These are phyloP conservation scores for Idaea straminata DNA, from an alignment of 2,888 invertebrate species.

Conservation along the genomic window DNA sequence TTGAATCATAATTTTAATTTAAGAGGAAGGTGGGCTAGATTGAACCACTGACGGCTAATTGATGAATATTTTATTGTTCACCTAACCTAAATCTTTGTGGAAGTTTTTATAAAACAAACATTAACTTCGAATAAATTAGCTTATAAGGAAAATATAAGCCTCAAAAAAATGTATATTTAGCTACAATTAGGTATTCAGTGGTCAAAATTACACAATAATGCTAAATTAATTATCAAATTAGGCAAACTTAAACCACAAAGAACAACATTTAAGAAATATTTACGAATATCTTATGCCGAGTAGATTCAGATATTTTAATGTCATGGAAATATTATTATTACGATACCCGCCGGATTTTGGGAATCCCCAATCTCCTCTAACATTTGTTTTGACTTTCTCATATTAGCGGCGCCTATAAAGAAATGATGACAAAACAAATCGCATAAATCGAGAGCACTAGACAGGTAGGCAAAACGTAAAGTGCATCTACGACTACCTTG, in stretches of 20 bases:
- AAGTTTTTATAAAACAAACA: conserved; percentile 8
- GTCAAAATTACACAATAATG: not conserved
- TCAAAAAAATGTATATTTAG: not conserved
- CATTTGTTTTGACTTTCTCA: conserved; percentile 58
- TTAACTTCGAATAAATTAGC: conserved; percentile 21
- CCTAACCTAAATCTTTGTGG: not conserved
- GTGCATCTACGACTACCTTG: conserved; percentile 17
- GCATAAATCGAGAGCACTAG: conserved; percentile 56
- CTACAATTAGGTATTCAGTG: not conserved
- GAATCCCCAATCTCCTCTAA: conserved; percentile 34
- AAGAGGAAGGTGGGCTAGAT: not conserved
- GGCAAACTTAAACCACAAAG: not conserved
- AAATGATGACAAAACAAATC: conserved; percentile 56
- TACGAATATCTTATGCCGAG: not conserved
- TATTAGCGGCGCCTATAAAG: conserved; percentile 52
- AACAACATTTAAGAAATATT: not conserved
- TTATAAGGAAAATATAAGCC: not conserved
- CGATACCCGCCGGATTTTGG: not conserved
- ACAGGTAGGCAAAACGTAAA: conserved; percentile 29
- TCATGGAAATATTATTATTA: not conserved
- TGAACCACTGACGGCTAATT: not conserved
- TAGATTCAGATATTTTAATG: not conserved
- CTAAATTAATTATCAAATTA: not conserved
- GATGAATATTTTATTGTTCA: not conserved
- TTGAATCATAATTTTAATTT: not conserved